Evolutionary conservation across 2,113 vertebrate genomes (phyloP).

Genomic region (Grantiella picta): DNA sequence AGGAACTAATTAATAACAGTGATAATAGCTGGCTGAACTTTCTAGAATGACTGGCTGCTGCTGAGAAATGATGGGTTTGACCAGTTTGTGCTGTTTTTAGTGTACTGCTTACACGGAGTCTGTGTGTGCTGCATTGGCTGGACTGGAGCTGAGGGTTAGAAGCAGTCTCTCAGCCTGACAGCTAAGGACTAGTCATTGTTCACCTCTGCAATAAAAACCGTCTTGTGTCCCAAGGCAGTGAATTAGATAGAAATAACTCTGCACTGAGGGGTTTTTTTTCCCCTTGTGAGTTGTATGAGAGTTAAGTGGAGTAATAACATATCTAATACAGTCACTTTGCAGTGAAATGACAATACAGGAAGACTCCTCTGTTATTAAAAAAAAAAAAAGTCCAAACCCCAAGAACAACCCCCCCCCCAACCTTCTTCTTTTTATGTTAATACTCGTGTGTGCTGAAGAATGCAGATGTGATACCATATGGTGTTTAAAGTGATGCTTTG

Average conservation of each 20-base stretch:
- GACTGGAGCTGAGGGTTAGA: neutral
- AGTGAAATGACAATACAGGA: neutral
- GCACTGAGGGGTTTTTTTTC: neutral
- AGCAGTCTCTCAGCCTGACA: neutral
- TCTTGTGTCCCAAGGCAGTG: neutral
- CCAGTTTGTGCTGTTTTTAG: neutral
- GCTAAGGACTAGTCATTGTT: neutral
- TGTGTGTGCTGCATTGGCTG: rapidly evolving
- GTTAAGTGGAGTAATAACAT: neutral
- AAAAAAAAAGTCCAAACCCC: neutral
- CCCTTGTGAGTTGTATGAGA: neutral
- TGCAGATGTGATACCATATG: neutral
- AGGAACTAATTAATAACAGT: neutral
- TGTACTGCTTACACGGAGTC: rapidly evolving
- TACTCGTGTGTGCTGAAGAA: neutral
- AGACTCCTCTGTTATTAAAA: neutral
- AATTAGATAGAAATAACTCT: neutral
- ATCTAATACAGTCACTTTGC: neutral
- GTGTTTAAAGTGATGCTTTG: neutral
- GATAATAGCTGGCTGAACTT: neutral
- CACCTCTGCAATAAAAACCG: neutral
- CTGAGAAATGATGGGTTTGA: neutral
- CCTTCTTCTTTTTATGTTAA: neutral
- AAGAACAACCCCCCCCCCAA: rapidly evolving
- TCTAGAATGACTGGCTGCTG: neutral